phyloP scores from a whole-genome alignment of 2,888 invertebrate species.

The Aproaerema taeniolella region DNA sequence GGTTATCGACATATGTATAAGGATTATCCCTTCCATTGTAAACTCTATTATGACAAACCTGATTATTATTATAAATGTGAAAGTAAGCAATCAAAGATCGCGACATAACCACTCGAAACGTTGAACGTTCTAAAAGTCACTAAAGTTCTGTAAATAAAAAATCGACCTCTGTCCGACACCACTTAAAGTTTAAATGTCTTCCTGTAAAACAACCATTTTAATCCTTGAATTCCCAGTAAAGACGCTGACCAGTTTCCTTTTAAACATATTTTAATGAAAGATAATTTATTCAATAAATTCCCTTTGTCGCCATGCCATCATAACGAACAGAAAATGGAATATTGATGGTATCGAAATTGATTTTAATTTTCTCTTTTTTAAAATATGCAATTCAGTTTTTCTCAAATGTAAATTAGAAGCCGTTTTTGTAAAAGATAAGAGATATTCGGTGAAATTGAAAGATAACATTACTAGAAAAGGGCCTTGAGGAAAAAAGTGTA shows the following conservation, averaged over 20 bases:
- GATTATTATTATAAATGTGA: too few species aligned
- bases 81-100: too few species aligned
- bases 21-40: too few species aligned
- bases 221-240: conserved; percentile 3
- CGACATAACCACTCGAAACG: too few species aligned
- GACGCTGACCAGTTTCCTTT: conserved; percentile 21
- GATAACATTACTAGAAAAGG: too few species aligned
- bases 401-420: conserved; percentile 20
- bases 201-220: neutral
- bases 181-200: too few species aligned
- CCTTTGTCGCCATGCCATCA: conserved; percentile 56
- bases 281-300: conserved; percentile 71
- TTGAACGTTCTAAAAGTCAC: too few species aligned
- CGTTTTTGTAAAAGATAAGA: conserved; percentile 6
- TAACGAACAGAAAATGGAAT: conserved; percentile 60
- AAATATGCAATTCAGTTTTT: conserved; percentile 36
- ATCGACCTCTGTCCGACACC: too few species aligned
- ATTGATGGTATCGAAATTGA: conserved; percentile 56
- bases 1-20: too few species aligned
- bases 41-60: too few species aligned
- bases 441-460: conserved; percentile 13
- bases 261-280: conserved; percentile 57
- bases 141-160: too few species aligned
- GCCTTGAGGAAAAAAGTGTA: too few species aligned
- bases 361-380: conserved; percentile 44